Evolutionary conservation across 2,888 invertebrate species (phyloP), one percentile per base, ranked within the genome.

Genomic region (Tigriopus californicus): DNA sequence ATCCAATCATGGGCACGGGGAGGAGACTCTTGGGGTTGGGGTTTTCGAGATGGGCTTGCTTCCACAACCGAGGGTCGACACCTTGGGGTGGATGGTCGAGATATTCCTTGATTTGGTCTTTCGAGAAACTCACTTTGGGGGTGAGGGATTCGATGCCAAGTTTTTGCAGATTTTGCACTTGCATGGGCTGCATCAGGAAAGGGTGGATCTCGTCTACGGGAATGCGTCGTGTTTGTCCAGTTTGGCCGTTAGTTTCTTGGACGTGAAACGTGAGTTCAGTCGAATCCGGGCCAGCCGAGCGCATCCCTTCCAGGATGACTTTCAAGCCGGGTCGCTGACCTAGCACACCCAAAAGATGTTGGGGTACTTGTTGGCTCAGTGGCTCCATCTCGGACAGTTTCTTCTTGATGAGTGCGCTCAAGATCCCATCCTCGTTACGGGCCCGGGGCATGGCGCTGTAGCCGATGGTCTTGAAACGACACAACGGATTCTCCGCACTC

Each of bases 31-130:
- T 80, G 1, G 88, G 80, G 71, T 95, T 87, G 0, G 97, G 98
- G 74, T 98, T 98, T 68, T 95, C 94, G 33, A 83, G 74, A 67
- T 91, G 90, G 0, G 95, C 95, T 71, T 97, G 94, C 67, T 86
- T 83, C 98, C 98, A 98, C 66, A 95, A 76, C 62, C 89, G 77
- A 53, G 83, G 81, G 71, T 94, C 91, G 68, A 95, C 85, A n/a
- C 80, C 85, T 63, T 80, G 78, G 1, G 94, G 95, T n/a, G 94
- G 84, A 65, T 80, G 83, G 66, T 87, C 85, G 61, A 94, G 73
- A 72, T 95, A 97, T 66, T 89, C 85, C 64, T 86, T 83, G 15
- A 90, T 68, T 68, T 85, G 82, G 61, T 83, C 81, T 58, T 82
- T 82, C 64, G 84, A 80, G 49, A 90, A 82, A 48, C 81, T 77